Evolutionary conservation across 37 sponge, comb jelly and placozoan species (phyloP), one percentile per base, ranked within the genome.

Genomic region (Petrosia ficiformis): DNA sequence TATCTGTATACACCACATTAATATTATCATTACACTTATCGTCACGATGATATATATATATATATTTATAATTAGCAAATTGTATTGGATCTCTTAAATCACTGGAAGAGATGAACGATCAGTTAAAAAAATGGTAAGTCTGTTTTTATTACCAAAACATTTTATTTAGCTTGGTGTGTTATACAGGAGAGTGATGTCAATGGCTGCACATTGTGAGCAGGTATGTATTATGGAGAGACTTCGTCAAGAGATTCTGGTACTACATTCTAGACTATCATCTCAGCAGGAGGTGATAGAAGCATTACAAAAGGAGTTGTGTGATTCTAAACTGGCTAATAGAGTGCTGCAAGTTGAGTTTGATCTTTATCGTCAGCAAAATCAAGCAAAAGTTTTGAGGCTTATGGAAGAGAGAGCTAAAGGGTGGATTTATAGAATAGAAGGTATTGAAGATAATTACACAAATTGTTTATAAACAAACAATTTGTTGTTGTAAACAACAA

Each of bases 201-300:
- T 77, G 8, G 38, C 64, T 0, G 44, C 59, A 43, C 80, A 91
- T 77, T 79, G 72, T 59, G 67, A 57, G 25, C 87, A 86, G 81
- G 68, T 91, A 21, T 65, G 81, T 19, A 40, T 86, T 24, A 73
- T 91, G 87, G 87, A 91, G 74, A 59, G 92, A 59, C 78, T 86
- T 61, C 82, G 81, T 57, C 87, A 91, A 54, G 87, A 91, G 70
- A 35, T 91, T 16, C 28, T 91, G 8, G 48, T 86, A 57, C 77
- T 91, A 22, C 75, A 83, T 43, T 63, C 57, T 31, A 91, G 77
- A 73, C 82, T 90, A 42, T 28, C 33, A 16, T 71, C 78, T 36
- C 64, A 68, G 25, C 59, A 75, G 25, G 42, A 43, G 29, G 80
- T 80, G 72, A 90, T 90, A 1, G 71, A 38, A 26, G 48, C 56